Conservation (phyloP, 2,113 vertebrate species). For the Sylvicapra grimmia region DNA sequence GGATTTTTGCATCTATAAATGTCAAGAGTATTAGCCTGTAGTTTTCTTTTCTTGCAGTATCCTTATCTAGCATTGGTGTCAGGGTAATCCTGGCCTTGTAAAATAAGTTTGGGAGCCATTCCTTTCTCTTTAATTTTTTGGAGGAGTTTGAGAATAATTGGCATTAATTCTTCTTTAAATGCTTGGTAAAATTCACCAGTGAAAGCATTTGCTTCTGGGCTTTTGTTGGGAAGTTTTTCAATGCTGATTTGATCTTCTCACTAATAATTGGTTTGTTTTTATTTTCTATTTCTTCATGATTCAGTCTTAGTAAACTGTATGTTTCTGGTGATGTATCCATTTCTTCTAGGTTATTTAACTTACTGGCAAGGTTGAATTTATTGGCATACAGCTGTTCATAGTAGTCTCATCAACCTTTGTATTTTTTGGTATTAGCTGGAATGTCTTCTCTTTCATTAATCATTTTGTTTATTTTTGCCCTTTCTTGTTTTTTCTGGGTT, state of each 20-base stretch:
- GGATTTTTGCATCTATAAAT: not conserved
- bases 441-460: not conserved
- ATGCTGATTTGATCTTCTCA: not conserved
- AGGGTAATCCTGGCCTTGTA: not conserved
- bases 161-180: not conserved
- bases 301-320: not conserved
- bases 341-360: not conserved
- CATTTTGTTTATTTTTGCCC: not conserved
- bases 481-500: not conserved
- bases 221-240: not conserved
- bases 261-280: not conserved
- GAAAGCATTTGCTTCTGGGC: not conserved
- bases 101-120: not conserved
- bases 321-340: not conserved
- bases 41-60: not conserved
- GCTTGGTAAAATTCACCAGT: not conserved
- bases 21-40: not conserved
- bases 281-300: not conserved
- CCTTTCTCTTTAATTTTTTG: not conserved
- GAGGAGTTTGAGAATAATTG: not conserved
- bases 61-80: not conserved
- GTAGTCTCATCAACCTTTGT: not conserved
- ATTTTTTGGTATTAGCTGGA: not conserved
- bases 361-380: not conserved
- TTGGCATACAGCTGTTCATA: not conserved